Evolutionary conservation across 1,140 invertebrate species (phyloP), one percentile per base, ranked within the genome.

Genomic region (Latrodectus geometricus): DNA sequence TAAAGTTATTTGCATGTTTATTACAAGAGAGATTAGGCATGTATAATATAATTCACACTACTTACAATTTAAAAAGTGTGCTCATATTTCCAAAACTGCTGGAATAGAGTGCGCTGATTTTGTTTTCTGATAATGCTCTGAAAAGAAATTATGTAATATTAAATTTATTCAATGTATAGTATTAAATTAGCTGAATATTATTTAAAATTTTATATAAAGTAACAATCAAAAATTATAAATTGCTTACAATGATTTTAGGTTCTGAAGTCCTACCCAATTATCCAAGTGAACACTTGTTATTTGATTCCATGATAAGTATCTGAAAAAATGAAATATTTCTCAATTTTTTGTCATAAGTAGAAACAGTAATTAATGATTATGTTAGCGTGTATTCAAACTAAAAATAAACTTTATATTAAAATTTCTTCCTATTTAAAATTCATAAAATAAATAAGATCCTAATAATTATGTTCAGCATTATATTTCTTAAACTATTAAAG

Each of bases 31-130:
- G n/a, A n/a, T n/a, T n/a, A n/a, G n/a, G n/a, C n/a, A n/a, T n/a
- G n/a, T n/a, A n/a, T n/a, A n/a, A n/a, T n/a, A n/a, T n/a, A n/a
- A 35, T 3, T 35, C 5, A 5, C 17, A 17, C 56, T 61, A 73
- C 84, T 86, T 72, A 86, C 84, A 86, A 54, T 48, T 86, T 86
- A 15, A 56, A 9, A 49, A 86, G 49, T 61, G 66, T 12, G 14
- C 65, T 72, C 54, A 77, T 78, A n/a, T 86, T 86, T 20, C 84
- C 84, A 65, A 86, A 86, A 1, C 75, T 78, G 0, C n/a, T n/a
- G 0, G 75, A 17, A 21, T 69, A 17, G 8, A 86, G 54, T 15
- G 35, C 66, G 11, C 49, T 49, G 1, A 86, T 77, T 49, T 68
- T 66, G 15, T 86, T 86, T 23, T 86, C 72, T 15, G 84, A 78